Base-by-base conservation (phyloP, 2,888 invertebrate species). In the Volucella inanis region DNA sequence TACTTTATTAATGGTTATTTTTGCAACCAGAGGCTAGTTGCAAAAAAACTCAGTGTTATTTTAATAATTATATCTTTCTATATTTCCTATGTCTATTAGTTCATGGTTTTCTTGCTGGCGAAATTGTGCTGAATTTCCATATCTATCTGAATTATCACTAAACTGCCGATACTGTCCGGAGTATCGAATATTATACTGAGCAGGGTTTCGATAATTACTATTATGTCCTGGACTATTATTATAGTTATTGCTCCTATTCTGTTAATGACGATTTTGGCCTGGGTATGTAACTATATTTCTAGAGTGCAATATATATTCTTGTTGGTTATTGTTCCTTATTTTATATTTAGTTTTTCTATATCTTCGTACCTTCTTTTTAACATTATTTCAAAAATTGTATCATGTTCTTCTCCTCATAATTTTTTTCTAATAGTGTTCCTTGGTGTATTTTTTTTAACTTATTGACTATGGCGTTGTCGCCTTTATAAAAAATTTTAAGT, bases 231-330 rank as follows among this genome's bases (percentile, higher is more conserved):
- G 18, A 52, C 18, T 52, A 52, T 52, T 18, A 52, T 52, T 52
- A 18, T 52, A 18, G 18, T 18, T 18, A 18, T 18, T 18, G 18
- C 18, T 18, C 18, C 18, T 18, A 18, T 18, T 18, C 18, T 18
- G 18, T 18, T 18, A 1, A 18, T 18, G 18, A 2, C 18, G 2
- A 18, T 57, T 11, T 67, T 72, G 59, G 54, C 52, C 72, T 11
- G 59, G 52, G 59, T 80, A 52, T 45, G 49, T 45, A 22, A 57
- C 67, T 45, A 52, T 12, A 18, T 52, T 52, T 52, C 52, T 18
- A 15, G 62, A 61, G 59, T 15, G 61, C 67, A 54, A 54, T 57
- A 18, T 2, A 49, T 79, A 65, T 52, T 54, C 57, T 57, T 50
- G 22, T 52, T 39, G 67, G 52, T 52, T 52, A 52, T 18, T 52